These are phyloP conservation scores for Pagetopsis macropterus DNA, from an alignment of 2,797 vertebrate species.

Conservation along the genomic window DNA sequence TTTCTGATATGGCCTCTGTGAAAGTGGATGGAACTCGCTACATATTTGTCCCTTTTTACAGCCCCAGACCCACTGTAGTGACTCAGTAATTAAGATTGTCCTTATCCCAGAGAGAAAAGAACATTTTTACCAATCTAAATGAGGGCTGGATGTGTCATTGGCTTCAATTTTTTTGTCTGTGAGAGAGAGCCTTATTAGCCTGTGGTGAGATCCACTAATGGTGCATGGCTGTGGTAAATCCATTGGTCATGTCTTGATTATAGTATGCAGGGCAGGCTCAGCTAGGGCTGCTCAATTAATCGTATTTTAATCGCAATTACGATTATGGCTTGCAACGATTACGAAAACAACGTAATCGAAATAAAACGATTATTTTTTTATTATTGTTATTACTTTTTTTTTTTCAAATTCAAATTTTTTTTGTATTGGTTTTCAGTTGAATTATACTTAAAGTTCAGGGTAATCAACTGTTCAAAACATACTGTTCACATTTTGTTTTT, in stretches of 20 bases:
- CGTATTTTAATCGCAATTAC: no score
- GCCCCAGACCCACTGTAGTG: slow-evolving; percentile 1
- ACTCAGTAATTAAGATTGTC: slow-evolving; percentile 18
- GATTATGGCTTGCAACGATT: no score
- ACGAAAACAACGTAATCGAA: no score
- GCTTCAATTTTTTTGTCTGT: slow-evolving; percentile 55
- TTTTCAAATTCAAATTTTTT: no score
- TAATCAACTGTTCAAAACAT: no score
- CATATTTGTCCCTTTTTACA: slow-evolving; percentile 31
- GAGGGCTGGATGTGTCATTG: slow-evolving; percentile 42
- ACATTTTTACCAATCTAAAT: slow-evolving; percentile 29
- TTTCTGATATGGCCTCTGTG: slow-evolving; percentile 12
- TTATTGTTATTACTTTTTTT: no score
- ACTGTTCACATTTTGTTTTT: no score
- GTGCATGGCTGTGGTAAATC: slow-evolving; percentile 58
- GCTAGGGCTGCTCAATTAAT: slow-evolving; percentile 1
- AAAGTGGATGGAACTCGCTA: slow-evolving; percentile 22
- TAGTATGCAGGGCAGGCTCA: slow-evolving; percentile 38
- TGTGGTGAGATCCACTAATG: slow-evolving; percentile 64
- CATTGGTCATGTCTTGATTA: slow-evolving; percentile 59
- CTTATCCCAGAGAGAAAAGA: slow-evolving; percentile 18
- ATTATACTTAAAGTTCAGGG: no score
- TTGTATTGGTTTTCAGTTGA: no score
- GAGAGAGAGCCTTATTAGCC: slow-evolving; percentile 54
- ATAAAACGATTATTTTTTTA: no score